phyloP scores from a whole-genome alignment of 2,888 invertebrate species.

The Orchesella flavescens region DNA sequence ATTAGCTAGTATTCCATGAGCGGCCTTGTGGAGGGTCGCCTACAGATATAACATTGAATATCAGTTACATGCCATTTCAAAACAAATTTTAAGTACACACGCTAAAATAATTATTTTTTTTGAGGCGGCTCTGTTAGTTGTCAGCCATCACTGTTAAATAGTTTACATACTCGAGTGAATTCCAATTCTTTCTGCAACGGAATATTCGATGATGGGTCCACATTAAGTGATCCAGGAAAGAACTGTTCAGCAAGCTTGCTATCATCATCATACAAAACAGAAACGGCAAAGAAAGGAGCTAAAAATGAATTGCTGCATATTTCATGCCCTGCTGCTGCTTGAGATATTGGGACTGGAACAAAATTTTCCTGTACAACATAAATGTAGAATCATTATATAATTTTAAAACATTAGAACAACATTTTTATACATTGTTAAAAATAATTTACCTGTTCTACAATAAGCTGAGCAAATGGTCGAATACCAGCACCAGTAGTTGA shows the following conservation, averaged over 20 bases:
- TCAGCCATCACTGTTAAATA: too few species aligned
- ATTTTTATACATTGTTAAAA: neutral
- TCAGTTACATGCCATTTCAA: neutral
- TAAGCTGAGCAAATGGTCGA: constrained; percentile 85
- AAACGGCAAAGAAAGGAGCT: constrained; percentile 92
- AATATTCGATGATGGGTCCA: constrained; percentile 81
- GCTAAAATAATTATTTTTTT: too few species aligned
- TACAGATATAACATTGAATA: constrained; percentile 72
- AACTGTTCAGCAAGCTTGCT: constrained; percentile 88
- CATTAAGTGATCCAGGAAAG: constrained; percentile 78
- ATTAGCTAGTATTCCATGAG: constrained; percentile 89
- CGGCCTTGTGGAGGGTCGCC: constrained; percentile 84
- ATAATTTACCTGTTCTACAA: constrained; percentile 77
- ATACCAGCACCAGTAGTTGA: constrained; percentile 77
- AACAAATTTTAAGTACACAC: neutral
- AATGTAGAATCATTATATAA: neutral
- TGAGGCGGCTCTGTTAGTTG: too few species aligned
- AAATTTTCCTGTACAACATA: constrained; percentile 79
- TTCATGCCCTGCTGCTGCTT: constrained; percentile 84
- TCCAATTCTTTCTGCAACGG: constrained; percentile 87
- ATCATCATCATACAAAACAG: constrained; percentile 94
- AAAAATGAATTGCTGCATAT: constrained; percentile 88
- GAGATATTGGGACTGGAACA: constrained; percentile 82
- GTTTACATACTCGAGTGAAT: constrained; percentile 79
- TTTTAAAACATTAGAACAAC: too few species aligned